Evolutionary conservation across 2,113 vertebrate species (phyloP), one percentile per base, ranked within the genome.

Genomic region (Xiphophorus couchianus): DNA sequence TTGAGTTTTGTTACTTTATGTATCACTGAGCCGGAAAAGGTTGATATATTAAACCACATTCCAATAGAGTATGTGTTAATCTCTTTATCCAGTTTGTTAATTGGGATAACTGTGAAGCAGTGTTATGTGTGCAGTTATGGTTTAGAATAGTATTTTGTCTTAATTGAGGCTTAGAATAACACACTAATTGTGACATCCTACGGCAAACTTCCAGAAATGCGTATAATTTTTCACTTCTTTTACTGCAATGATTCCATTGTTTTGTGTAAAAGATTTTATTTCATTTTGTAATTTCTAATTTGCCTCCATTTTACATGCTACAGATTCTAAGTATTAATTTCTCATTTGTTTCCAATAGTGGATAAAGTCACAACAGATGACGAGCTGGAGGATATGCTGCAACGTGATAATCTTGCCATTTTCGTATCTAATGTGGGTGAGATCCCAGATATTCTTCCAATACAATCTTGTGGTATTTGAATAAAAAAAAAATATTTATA

Each of bases 301-400:
- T 61, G 58, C 29, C 13, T 29, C 11, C 5, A 48, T 15, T 19
- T 48, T 4, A 48, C 44, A 17, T 48, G 44, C 15, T 17, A 48
- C 19, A 58, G 11, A 70, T 58, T 28, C 17, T 10, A 37, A 13
- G 25, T 65, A 1, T 5, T 39, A 35, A 22, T 27, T 13, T n/a
- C 7, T 30, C 0, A 51, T 35, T 37, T 82, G 19, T 77, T 11
- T 66, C 8, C 80, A 77, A 39, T 84, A 99, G 97, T 96, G 82
- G 95, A 96, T 31, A 96, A 93, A 87, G 91, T 89, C 48, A 96
- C 95, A n/a, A 96, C 97, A 0, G 94, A 96, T 5, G 95, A 96
- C 2, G 96, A 97, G 79, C 89, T 98, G 86, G 97, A 99, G 77
- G 95, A 95, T n/a, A 96, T 97, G 95, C 85, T 99, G 76, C 95